These are phyloP conservation scores for Australoheros scitulus DNA, from an alignment of 2,113 vertebrate species.

Conservation along the genomic window DNA sequence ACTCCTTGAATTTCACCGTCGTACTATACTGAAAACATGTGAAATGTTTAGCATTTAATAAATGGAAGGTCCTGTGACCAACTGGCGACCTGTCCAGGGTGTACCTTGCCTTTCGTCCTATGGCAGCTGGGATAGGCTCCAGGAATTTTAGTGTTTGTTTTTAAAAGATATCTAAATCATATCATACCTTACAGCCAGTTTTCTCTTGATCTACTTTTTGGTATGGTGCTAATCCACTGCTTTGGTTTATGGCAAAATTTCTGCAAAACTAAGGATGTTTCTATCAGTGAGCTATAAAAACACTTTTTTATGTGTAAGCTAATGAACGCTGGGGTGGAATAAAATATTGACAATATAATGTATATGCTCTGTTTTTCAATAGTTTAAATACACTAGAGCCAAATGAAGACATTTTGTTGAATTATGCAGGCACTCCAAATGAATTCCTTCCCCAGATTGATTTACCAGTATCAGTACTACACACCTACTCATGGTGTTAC, in stretches of 20 bases:
- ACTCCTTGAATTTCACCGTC: too few relatives aligned
- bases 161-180: neutral
- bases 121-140: too few relatives aligned
- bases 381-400: neutral
- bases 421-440: neutral
- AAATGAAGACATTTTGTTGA: slow-evolving; percentile 6
- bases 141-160: neutral
- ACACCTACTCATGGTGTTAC: neutral
- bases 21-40: too few relatives aligned
- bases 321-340: neutral
- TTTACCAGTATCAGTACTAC: neutral
- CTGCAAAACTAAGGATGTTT: neutral
- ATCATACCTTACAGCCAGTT: neutral
- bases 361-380: neutral
- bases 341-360: neutral
- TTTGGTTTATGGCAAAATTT: neutral
- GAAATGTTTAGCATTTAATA: too few relatives aligned
- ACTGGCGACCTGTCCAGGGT: too few relatives aligned
- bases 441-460: neutral
- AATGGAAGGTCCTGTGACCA: too few relatives aligned
- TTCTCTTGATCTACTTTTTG: neutral
- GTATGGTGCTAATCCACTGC: neutral
- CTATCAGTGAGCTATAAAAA: neutral
- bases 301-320: too few relatives aligned
- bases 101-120: too few relatives aligned